phyloP scores from a whole-genome alignment of 2,888 invertebrate species.

The Pelosia muscerda region DNA sequence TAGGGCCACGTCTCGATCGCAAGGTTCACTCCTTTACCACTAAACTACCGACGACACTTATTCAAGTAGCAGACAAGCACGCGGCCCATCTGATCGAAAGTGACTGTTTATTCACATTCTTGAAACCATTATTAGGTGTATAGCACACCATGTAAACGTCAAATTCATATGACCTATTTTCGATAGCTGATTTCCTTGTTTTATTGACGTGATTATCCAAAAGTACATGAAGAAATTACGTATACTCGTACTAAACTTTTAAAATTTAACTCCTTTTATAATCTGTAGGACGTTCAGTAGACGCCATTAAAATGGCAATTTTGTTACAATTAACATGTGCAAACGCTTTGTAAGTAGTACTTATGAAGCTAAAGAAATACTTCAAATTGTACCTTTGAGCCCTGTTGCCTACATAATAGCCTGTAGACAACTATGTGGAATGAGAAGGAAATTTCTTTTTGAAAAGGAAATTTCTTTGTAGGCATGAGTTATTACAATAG shows the following conservation, averaged over 20 bases:
- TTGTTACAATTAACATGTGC: slow-evolving; percentile 21
- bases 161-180: too few relatives aligned
- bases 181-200: too few relatives aligned
- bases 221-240: neutral
- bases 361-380: slow-evolving; percentile 29
- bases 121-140: too few relatives aligned
- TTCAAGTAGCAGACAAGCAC: too few relatives aligned
- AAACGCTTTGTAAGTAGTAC: slow-evolving; percentile 17
- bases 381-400: slow-evolving; percentile 18
- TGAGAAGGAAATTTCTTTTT: neutral
- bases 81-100: too few relatives aligned
- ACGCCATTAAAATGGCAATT: slow-evolving; percentile 12
- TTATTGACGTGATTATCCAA: too few relatives aligned
- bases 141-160: too few relatives aligned
- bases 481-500: neutral
- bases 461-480: neutral
- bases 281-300: neutral
- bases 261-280: neutral
- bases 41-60: too few relatives aligned
- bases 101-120: too few relatives aligned
- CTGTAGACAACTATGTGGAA: slow-evolving; percentile 8
- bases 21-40: too few relatives aligned
- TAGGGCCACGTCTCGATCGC: too few relatives aligned
- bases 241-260: neutral
- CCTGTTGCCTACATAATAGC: neutral